Percentiles rank a stretch among this genome's conserved stretches.
Conservation (phyloP, 2,888 invertebrate species). For the Coenonympha glycerion region DNA sequence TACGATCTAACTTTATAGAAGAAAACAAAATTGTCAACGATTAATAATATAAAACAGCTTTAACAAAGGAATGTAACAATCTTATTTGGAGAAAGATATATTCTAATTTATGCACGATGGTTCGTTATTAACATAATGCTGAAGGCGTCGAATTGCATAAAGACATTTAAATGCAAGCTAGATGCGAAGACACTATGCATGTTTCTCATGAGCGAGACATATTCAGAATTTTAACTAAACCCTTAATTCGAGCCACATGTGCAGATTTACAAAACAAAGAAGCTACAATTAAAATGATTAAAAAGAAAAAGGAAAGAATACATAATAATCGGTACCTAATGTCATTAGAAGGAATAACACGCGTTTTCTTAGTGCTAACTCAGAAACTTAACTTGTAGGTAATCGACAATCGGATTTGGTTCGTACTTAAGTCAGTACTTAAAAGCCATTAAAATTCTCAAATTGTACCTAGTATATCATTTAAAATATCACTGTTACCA, state of each 20-base stretch:
- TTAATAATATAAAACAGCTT: background rate
- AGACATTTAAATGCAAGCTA: slow-evolving; percentile 15
- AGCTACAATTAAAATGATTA: background rate
- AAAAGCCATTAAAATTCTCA: no score
- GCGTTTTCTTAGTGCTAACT: no score
- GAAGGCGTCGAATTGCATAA: slow-evolving; percentile 25
- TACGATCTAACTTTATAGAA: no score
- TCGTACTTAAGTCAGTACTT: no score
- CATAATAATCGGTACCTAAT: no score
- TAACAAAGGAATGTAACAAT: background rate
- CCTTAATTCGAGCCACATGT: background rate
- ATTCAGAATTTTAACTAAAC: slow-evolving; percentile 15
- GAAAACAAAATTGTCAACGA: no score
- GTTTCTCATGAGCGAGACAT: slow-evolving; percentile 1
- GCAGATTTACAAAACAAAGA: background rate
- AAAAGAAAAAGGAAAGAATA: background rate
- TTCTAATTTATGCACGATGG: background rate
- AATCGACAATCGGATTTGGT: no score
- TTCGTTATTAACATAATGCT: slow-evolving; percentile 20
- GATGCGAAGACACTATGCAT: slow-evolving; percentile 12
- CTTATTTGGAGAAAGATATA: background rate
- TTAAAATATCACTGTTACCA: no score
- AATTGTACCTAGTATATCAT: no score
- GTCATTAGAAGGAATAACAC: no score
- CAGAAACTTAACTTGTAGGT: no score